A percentile compares a stretch with the other conserved stretches of the same genome.
Conservation (phyloP, 2,113 vertebrate genomes). For the Apodemus speciosus region DNA sequence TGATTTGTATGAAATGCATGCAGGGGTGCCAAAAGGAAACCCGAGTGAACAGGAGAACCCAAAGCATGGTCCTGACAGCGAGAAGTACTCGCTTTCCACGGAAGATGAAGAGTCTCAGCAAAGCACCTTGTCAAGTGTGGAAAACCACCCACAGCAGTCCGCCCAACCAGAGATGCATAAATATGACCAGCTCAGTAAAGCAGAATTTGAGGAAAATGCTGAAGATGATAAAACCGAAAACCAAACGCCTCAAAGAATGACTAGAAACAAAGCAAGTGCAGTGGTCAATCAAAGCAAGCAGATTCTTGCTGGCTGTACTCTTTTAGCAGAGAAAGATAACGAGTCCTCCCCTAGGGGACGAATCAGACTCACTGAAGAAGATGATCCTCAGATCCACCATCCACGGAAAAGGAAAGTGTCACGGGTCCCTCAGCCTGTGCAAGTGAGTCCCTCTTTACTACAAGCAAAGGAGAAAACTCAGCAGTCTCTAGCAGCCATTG, state of each 20-base stretch:
- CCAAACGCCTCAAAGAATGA: constrained; percentile 86
- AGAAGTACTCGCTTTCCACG: constrained; percentile 69
- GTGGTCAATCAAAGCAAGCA: constrained; percentile 86
- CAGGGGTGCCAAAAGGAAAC: constrained; percentile 80
- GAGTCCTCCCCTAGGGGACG: constrained; percentile 90
- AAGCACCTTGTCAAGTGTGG: constrained; percentile 74
- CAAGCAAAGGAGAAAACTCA: constrained; percentile 94
- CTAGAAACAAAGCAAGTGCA: constrained; percentile 87
- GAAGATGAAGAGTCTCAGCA: constrained; percentile 81
- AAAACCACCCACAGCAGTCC: constrained; percentile 80
- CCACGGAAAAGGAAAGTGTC: constrained; percentile 97
- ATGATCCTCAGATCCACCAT: constrained; percentile 93
- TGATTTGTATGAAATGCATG: constrained; percentile 78
- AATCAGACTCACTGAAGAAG: constrained; percentile 91
- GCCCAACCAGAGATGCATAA: constrained; percentile 83
- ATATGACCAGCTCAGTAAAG: constrained; percentile 81
- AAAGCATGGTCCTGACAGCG: constrained; percentile 73
- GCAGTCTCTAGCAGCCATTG: constrained; percentile 95
- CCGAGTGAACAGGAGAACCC: constrained; percentile 74
- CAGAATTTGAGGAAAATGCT: constrained; percentile 85
- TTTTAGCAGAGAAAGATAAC: constrained; percentile 88
- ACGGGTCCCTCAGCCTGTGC: constrained; percentile 87
- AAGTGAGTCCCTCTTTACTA: constrained; percentile 86
- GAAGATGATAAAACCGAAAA: constrained; percentile 88
- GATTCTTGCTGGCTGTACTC: constrained; percentile 86